phyloP scores from a whole-genome alignment of 2,797 vertebrate species.

The Mus caroli region DNA sequence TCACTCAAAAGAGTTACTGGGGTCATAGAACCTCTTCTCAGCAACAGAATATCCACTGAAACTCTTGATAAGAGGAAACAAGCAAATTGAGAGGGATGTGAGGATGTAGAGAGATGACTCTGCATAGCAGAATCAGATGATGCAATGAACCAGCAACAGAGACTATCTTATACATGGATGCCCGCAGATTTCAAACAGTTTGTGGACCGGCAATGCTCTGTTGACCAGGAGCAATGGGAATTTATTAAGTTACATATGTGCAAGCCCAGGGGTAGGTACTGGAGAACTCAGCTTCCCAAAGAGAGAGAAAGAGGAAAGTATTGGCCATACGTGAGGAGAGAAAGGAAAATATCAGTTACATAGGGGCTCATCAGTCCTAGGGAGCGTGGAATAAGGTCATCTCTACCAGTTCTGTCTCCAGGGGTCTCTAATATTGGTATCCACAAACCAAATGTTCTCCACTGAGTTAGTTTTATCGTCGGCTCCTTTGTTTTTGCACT shows the following conservation, averaged over 20 bases:
- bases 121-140: not conserved
- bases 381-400: not conserved
- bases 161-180: not conserved
- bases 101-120: not conserved
- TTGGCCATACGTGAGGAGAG: not conserved
- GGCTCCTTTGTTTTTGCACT: not conserved
- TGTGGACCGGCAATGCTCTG: not conserved
- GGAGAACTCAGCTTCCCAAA: not conserved
- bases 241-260: not conserved
- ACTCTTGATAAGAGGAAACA: not conserved
- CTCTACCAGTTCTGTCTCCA: not conserved
- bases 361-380: not conserved
- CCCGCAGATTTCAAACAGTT: too few species aligned
- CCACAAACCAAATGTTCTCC: not conserved
- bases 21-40: not conserved
- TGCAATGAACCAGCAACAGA: not conserved
- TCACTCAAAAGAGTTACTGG: not conserved
- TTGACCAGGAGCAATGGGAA: not conserved
- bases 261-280: not conserved
- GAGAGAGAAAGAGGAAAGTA: not conserved
- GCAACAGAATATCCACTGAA: too few species aligned
- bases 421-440: not conserved
- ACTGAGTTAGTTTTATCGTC: not conserved
- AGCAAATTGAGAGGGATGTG: not conserved
- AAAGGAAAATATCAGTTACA: not conserved